Conservation (phyloP, 2,113 vertebrate species). For the Glaucomys volans region DNA sequence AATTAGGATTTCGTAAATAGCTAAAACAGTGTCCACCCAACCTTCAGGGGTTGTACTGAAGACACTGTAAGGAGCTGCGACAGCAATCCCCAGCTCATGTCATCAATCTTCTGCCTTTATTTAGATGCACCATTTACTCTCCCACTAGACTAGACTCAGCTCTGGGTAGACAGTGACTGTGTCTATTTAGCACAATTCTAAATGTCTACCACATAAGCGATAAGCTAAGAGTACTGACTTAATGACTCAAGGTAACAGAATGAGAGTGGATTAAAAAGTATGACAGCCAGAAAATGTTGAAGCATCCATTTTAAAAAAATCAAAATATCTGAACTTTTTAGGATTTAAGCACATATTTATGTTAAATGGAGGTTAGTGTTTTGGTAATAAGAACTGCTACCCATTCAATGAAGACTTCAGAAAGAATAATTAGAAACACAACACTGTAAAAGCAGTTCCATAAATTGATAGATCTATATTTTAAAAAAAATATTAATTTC, state of each 20-base stretch:
- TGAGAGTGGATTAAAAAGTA: background rate
- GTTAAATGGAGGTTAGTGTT: background rate
- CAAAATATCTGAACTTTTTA: background rate
- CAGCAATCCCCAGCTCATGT: accelerated
- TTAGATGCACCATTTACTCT: background rate
- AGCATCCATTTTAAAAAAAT: background rate
- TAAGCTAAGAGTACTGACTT: background rate
- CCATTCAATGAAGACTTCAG: background rate
- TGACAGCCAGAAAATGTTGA: background rate
- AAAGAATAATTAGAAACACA: background rate
- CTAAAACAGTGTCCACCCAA: background rate
- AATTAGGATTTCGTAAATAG: background rate
- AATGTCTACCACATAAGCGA: background rate
- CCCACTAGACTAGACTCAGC: background rate
- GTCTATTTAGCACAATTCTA: background rate
- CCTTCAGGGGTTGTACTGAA: accelerated
- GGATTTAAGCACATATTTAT: background rate
- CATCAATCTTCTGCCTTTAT: background rate
- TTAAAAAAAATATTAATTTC: constrained; percentile 39
- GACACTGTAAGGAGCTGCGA: background rate
- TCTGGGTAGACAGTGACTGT: background rate
- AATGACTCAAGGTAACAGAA: background rate
- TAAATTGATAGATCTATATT: background rate
- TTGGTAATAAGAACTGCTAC: background rate
- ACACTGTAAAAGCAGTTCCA: background rate